Base-by-base conservation (phyloP, 2,888 invertebrate species). In the Doris montereyensis region DNA sequence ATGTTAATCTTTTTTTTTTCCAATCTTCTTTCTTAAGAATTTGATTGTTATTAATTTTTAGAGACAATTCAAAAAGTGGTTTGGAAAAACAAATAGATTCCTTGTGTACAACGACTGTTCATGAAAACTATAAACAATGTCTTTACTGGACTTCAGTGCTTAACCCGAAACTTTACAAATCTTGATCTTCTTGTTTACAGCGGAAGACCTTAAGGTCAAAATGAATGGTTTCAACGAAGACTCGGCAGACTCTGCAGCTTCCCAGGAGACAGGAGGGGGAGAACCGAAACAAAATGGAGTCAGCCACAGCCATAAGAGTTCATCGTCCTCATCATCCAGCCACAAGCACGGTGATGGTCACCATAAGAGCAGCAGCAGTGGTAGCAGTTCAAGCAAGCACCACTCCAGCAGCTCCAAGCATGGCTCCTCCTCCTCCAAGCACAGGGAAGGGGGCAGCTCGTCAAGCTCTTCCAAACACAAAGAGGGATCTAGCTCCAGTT, bases 151-250 rank as follows among this genome's bases (percentile, higher is more conserved):
- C 41, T 67, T 76, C 67, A 60, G 65, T 26, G 34, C 76, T 2
- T 41, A 75, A 35, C 75, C 60, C 65, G 75, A 75, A 41, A 24
- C 75, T 28, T 8, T 67, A 21, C 10, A 76, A 35, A 76, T 67
- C 1, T 41, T 76, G 26, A 41, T 67, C 60, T 76, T 32, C 65
- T 24, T 76, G 41, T 52, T 73, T 2, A 24, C 67, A 74, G 74
- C 41, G 41, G 57, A 26, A 24, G 57, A 57, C 30, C 35, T n/a
- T 21, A 32, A 35, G 26, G 21, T 30, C n/a, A 79, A 76, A 75
- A 58, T 79, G 71, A 79, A 79, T 76, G 79, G 79, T 0, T 17
- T 75, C 10, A 76, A 52, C 71, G 79, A 76, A 32, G 78, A 75
- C 13, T 62, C 72, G 26, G 72, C 35, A 17, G 73, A 68, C n/a